phyloP scores from a whole-genome alignment of 2,797 vertebrate species.

The Leptodactylus fallax region DNA sequence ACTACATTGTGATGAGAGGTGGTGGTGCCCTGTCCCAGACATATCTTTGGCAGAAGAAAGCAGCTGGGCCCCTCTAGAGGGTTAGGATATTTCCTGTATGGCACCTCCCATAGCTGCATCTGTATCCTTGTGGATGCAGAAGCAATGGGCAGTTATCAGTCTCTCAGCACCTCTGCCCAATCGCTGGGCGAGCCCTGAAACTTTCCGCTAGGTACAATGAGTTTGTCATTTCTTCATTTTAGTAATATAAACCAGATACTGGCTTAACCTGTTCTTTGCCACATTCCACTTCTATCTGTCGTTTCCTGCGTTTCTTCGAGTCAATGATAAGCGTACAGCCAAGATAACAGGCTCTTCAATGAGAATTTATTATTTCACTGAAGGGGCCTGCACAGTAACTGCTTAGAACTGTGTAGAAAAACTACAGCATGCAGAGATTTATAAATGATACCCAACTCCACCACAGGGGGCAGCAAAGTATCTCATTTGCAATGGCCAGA shows the following conservation, averaged over 20 bases:
- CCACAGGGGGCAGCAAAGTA: constrained; percentile 58
- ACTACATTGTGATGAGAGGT: background rate
- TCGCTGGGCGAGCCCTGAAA: constrained; percentile 10
- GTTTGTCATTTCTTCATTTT: constrained; percentile 37
- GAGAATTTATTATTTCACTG: constrained; percentile 13
- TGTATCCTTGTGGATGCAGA: constrained; percentile 36
- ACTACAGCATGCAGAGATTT: background rate
- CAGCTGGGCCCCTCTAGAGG: constrained; percentile 29
- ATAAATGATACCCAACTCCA: background rate
- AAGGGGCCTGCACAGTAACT: background rate
- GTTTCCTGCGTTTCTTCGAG: constrained; percentile 48
- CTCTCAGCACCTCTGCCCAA: constrained; percentile 52
- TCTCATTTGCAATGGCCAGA: background rate
- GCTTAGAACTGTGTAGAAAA: background rate
- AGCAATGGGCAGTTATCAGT: constrained; percentile 52
- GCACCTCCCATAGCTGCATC: constrained; percentile 63
- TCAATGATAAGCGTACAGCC: constrained; percentile 32
- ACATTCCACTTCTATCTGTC: constrained; percentile 37
- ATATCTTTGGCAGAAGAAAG: background rate
- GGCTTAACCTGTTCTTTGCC: constrained; percentile 38
- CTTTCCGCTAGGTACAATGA: constrained; percentile 53
- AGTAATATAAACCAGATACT: constrained; percentile 57
- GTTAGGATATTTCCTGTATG: constrained; percentile 44
- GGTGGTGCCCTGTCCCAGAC: constrained; percentile 36
- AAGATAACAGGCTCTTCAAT: constrained; percentile 30